Percentiles rank a stretch among this genome's conserved stretches.
These are phyloP conservation scores for Thereuonema tuberculata DNA, from an alignment of 1,140 invertebrate species.

Conservation along the genomic window DNA sequence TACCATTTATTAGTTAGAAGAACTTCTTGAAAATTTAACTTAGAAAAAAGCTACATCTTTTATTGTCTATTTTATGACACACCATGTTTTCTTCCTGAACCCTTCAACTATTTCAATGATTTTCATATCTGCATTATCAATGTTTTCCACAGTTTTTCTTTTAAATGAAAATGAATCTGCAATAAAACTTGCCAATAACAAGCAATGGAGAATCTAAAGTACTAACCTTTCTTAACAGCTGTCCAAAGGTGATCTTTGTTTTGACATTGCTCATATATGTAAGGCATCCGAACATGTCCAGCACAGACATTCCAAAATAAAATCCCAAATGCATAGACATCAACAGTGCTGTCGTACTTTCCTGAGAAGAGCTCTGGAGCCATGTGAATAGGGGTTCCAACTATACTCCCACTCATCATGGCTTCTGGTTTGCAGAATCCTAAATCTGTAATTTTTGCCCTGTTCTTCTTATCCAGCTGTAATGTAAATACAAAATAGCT, in stretches of 20 bases:
- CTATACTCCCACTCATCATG: constrained; percentile 62
- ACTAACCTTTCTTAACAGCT: constrained; percentile 61
- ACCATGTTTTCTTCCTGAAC: too few relatives aligned
- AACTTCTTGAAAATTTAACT: too few relatives aligned
- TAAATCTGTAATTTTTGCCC: constrained; percentile 73
- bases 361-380: constrained; percentile 72
- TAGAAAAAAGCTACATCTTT: too few relatives aligned
- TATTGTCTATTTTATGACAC: too few relatives aligned
- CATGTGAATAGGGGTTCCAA: constrained; percentile 85
- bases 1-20: too few relatives aligned
- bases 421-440: constrained; percentile 85
- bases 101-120: too few relatives aligned
- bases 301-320: constrained; percentile 84
- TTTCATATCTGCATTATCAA: too few relatives aligned
- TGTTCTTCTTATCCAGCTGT: constrained; percentile 51
- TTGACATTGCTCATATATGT: constrained; percentile 67
- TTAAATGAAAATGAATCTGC: too few relatives aligned
- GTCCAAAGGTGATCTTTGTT: constrained; percentile 81
- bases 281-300: constrained; percentile 61
- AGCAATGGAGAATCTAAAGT: too few relatives aligned
- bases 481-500: constrained; percentile 14
- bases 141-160: too few relatives aligned
- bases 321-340: constrained; percentile 83
- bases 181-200: too few relatives aligned
- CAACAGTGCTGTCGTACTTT: constrained; percentile 69